These are phyloP conservation scores for Sycophaga agraensis DNA, from an alignment of 1,140 invertebrate species.

Conservation along the genomic window DNA sequence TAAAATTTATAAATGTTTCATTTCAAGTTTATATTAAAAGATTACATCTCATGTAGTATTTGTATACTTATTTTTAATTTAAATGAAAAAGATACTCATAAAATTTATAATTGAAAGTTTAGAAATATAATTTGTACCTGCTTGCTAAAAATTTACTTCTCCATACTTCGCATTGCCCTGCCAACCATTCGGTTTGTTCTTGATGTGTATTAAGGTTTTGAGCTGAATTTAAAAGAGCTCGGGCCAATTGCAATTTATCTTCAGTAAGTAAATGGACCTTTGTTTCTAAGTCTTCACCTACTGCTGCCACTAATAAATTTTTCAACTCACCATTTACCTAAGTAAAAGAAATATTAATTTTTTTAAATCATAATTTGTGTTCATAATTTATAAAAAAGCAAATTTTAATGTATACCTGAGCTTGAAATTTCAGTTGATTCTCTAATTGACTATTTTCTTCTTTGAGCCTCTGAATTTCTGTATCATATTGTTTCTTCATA, in stretches of 20 bases:
- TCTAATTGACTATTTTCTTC: constrained; percentile 68
- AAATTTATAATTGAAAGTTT: not conserved
- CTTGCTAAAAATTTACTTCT: constrained; percentile 92
- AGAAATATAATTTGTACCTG: constrained; percentile 60
- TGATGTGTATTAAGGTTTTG: constrained; percentile 83
- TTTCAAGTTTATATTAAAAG: not conserved
- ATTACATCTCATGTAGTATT: too few species aligned
- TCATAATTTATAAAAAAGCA: not conserved
- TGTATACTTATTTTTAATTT: not conserved
- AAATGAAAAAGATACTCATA: constrained; percentile 8
- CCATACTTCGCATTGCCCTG: constrained; percentile 93
- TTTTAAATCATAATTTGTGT: constrained; percentile 7
- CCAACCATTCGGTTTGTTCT: constrained; percentile 89
- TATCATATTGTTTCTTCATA: constrained; percentile 53
- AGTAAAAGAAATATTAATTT: constrained; percentile 24
- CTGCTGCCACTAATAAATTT: constrained; percentile 87
- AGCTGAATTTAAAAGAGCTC: constrained; percentile 80
- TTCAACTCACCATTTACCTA: constrained; percentile 92
- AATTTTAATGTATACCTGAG: constrained; percentile 57
- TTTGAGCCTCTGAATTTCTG: constrained; percentile 62
- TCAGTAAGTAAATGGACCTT: constrained; percentile 86
- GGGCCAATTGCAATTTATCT: constrained; percentile 84
- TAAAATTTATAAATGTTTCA: not conserved
- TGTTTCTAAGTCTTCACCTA: constrained; percentile 89
- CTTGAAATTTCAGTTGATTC: constrained; percentile 72